Evolutionary conservation across 2,113 vertebrate species (phyloP).

Genomic region (Tenebrosternarchus preto): DNA sequence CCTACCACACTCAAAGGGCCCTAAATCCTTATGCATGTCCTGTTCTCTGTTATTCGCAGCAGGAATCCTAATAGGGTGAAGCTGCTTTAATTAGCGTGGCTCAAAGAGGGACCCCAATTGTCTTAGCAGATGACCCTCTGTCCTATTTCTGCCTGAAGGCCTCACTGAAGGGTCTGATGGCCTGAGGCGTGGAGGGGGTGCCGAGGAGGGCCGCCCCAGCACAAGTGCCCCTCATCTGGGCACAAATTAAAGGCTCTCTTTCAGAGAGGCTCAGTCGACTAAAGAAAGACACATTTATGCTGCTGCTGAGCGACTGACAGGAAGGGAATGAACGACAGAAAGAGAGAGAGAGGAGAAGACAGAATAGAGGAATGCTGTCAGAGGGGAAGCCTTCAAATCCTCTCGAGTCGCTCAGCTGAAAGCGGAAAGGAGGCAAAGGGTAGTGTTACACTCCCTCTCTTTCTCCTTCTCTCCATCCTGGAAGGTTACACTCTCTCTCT

Average conservation of each 20-base stretch:
- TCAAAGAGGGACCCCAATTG: slow-evolving; percentile 65
- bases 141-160: slow-evolving; percentile 65
- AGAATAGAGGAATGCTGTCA: slow-evolving; percentile 56
- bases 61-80: slow-evolving; percentile 54
- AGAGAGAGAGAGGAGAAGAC: slow-evolving; percentile 51
- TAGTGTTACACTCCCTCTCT: slow-evolving; percentile 4
- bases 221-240: slow-evolving; percentile 64
- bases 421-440: slow-evolving; percentile 32
- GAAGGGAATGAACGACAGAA: slow-evolving; percentile 35
- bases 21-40: slow-evolving; percentile 37
- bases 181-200: slow-evolving; percentile 46
- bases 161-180: slow-evolving; percentile 60
- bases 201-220: slow-evolving; percentile 31
- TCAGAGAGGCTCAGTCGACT: slow-evolving; percentile 65
- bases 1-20: slow-evolving; percentile 31
- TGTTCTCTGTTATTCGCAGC: slow-evolving; percentile 31
- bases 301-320: slow-evolving; percentile 65
- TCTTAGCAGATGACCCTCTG: slow-evolving; percentile 67
- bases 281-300: slow-evolving; percentile 78
- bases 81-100: slow-evolving; percentile 70
- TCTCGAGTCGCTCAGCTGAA: slow-evolving; percentile 57
- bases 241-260: slow-evolving; percentile 77
- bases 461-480: neutral
- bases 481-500: neutral
- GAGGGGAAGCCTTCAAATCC: slow-evolving; percentile 61